Evolutionary conservation across 2,888 invertebrate species (phyloP), one percentile per base, ranked within the genome.

Genomic region (Schizotus pectinicornis): DNA sequence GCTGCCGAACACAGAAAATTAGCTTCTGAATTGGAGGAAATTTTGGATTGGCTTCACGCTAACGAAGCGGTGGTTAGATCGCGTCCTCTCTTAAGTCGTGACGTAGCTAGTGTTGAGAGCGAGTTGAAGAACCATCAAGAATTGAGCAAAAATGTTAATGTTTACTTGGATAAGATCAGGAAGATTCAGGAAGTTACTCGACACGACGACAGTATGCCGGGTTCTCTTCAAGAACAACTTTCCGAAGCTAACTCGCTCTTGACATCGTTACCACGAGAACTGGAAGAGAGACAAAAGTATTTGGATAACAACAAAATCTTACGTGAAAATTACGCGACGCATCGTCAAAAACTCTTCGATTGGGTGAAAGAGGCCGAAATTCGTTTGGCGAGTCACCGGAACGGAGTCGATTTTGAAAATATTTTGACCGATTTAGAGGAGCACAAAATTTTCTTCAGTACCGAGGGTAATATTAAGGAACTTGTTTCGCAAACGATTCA

Each of bases 1-100:
- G 89, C 92, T 5, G 94, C 94, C 13, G 95, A 95, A 73, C 93
- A 95, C 75, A 88, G 88, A 70, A 92, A 95, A 80, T 81, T 95
- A 49, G 88, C 90, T 0, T 85, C 88, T 31, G 94, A 94, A 75
- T 77, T 95, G n/a, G 89, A 92, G 34, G 88, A 88, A 48, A 89
- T 92, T 13, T 82, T 95, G 7, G 91, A 93, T 74, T 90, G 89
- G 88, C 81, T 95, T 38, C 92, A 93, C 65, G 86, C 87, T 36
- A 92, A 91, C 66, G 94, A 95, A 80, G 88, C 89, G 0, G 83
- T 86, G 0, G 89, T 93, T 7, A 91, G 92, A 72, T 92, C 93
- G 0, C 83, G 94, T 47, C 95, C 95, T 2, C 80, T 94, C 6
- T 80, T 95, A 0, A 89, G 89, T 65, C 85, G 92, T 64, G 89